A percentile compares a stretch with the other conserved stretches of the same genome.
Evolutionary conservation across 2,113 vertebrate genomes (phyloP).

Genomic region (Brachionichthys hirsutus): DNA sequence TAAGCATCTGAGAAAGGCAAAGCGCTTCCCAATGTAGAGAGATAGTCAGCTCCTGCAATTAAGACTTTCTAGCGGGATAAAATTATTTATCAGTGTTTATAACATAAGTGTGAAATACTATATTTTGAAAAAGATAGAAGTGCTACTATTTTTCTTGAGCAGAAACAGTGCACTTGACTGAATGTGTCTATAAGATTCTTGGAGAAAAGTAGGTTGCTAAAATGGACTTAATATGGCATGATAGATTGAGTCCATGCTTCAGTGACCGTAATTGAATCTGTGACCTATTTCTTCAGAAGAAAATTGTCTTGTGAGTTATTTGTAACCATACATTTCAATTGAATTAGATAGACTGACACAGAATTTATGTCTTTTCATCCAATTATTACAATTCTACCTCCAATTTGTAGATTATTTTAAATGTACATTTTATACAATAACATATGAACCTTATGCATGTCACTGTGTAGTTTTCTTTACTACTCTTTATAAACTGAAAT

Average conservation of each 20-base stretch:
- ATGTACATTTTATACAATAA: slow-evolving; percentile 14
- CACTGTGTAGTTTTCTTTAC: slow-evolving; percentile 17
- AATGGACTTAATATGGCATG: slow-evolving; percentile 99
- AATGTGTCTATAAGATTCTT: slow-evolving; percentile 99
- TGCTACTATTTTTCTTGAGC: slow-evolving; percentile 80
- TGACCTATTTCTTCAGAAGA: slow-evolving; percentile 99
- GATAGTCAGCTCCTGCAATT: slow-evolving; percentile 60
- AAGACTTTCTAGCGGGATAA: slow-evolving; percentile 62
- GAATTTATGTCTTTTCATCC: slow-evolving; percentile 87
- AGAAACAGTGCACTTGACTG: slow-evolving; percentile 91
- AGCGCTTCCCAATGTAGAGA: slow-evolving; percentile 51
- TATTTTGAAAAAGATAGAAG: slow-evolving; percentile 63
- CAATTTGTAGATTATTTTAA: slow-evolving; percentile 81
- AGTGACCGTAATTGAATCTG: slow-evolving; percentile 99
- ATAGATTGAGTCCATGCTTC: slow-evolving; percentile 99
- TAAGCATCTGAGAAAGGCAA: slow-evolving; percentile 55
- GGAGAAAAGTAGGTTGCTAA: slow-evolving; percentile 99
- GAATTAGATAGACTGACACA: slow-evolving; percentile 95
- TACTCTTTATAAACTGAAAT: no score
- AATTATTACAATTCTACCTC: slow-evolving; percentile 87
- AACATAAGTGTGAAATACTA: slow-evolving; percentile 69
- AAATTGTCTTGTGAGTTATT: slow-evolving; percentile 98
- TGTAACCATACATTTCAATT: slow-evolving; percentile 98
- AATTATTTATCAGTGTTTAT: slow-evolving; percentile 70
- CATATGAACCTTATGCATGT: slow-evolving; percentile 14